A percentile compares a stretch with the other conserved stretches of the same genome.
Conservation (phyloP, 2,888 invertebrate species). For the Nineta flava region DNA sequence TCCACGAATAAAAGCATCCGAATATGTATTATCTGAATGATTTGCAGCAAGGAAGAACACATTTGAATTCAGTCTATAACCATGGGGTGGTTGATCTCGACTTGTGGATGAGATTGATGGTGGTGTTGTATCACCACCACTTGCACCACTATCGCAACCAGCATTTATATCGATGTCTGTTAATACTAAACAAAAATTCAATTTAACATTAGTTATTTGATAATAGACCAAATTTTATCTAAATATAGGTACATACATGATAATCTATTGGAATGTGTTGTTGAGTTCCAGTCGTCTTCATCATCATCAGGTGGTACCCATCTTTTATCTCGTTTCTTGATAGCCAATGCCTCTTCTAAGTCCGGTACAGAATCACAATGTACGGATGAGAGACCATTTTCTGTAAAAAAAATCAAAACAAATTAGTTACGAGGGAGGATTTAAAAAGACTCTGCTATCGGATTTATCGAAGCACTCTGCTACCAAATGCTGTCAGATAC, state of each 20-base stretch:
- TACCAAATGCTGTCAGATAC: no score
- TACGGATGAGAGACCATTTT: slow-evolving; percentile 11
- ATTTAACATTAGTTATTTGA: neutral
- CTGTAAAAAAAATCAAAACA: neutral
- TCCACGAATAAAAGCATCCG: slow-evolving; percentile 2
- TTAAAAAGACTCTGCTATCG: no score
- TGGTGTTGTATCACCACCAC: slow-evolving; percentile 10
- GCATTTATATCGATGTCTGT: slow-evolving; percentile 40
- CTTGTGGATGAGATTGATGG: slow-evolving; percentile 22
- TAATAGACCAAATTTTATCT: neutral
- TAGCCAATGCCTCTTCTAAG: slow-evolving; percentile 20
- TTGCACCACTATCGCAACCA: slow-evolving; percentile 20
- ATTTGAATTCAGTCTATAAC: slow-evolving; percentile 20
- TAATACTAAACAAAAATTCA: slow-evolving; percentile 29
- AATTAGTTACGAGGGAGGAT: neutral
- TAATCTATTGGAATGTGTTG: slow-evolving; percentile 29
- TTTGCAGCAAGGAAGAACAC: slow-evolving; percentile 14
- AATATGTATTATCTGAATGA: neutral
- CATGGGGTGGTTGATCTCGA: neutral
- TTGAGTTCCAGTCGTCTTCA: slow-evolving; percentile 26
- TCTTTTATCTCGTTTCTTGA: slow-evolving; percentile 20
- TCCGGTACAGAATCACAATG: slow-evolving; percentile 26
- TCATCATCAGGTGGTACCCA: slow-evolving; percentile 25
- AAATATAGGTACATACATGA: slow-evolving; percentile 28
- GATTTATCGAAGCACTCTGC: no score